Evolutionary conservation across 2,113 vertebrate species (phyloP).

Genomic region (Saccopteryx leptura): DNA sequence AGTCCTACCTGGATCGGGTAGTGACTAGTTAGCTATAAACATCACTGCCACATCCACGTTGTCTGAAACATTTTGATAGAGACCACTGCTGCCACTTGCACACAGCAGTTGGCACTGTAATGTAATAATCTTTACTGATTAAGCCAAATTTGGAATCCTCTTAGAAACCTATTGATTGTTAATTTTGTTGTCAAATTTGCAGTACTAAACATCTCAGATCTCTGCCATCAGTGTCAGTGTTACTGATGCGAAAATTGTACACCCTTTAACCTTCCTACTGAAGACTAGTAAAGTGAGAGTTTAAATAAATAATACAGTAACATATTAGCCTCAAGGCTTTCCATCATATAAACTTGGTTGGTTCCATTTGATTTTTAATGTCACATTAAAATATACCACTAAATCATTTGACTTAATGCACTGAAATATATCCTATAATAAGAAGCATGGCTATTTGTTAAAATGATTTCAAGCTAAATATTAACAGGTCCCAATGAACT

Average conservation of each 20-base stretch:
- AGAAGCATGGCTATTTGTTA: background rate
- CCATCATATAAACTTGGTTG: constrained; percentile 1
- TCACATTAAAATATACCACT: background rate
- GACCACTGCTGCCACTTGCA: constrained; percentile 14
- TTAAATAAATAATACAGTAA: constrained; percentile 56
- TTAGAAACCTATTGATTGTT: constrained; percentile 66
- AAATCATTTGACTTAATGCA: background rate
- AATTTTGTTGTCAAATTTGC: constrained; percentile 73
- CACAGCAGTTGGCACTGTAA: background rate
- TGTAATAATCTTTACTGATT: constrained; percentile 59
- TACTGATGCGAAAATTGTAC: background rate
- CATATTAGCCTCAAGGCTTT: background rate
- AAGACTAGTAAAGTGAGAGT: background rate
- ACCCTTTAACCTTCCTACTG: background rate
- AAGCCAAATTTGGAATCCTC: constrained; percentile 62
- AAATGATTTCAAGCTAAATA: background rate
- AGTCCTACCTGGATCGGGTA: background rate
- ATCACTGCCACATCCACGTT: background rate
- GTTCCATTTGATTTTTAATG: constrained; percentile 60
- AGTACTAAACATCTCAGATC: constrained; percentile 22
- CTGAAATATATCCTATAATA: background rate
- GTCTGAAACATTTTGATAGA: constrained; percentile 66
- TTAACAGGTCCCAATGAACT: background rate
- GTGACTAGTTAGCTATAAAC: background rate
- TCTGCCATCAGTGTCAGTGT: background rate